Evolutionary conservation across 2,888 invertebrate species (phyloP), one percentile per base, ranked within the genome.

Genomic region (Drosophila fulvimacula): DNA sequence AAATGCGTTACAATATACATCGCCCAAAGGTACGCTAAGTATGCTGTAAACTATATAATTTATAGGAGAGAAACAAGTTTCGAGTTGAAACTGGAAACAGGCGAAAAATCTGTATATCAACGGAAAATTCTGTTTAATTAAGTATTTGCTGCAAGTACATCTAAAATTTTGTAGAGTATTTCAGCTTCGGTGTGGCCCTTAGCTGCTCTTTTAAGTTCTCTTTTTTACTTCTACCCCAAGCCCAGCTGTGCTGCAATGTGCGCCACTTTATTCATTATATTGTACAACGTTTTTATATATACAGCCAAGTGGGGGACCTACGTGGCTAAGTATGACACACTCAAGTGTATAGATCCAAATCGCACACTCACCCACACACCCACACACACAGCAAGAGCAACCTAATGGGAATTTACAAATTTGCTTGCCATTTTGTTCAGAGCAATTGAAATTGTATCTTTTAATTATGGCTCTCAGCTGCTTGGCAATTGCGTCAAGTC

Each of bases 321-420:
- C 76, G 76, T 76, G 76, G 75, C 76, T 63, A 76, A 76, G 76
- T 59, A 63, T 75, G 75, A 36, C 48, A 69, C 64, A 75, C 76
- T 79, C 48, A 36, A 69, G 61, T 69, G 59, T 64, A 76, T 61
- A 62, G 75, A 59, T 53, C 17, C 52, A 32, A 59, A 68, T 53
- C 59, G 62, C 39, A 13, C 51, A 56, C 56, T 19, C 39, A 17
- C 17, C 9, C 19, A 19, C 6, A 32, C 30, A 57, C 30, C 30
- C 21, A 46, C 38, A 49, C 13, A 61, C 56, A 17, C 34, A 60
- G 9, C n/a, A n/a, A 38, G 19, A 44, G 44, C 17, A 56, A 42
- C 27, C 58, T 57, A 66, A 82, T 71, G 73, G 81, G 64, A 83
- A 83, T 86, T 83, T 83, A 73, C 69, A 83, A 83, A 82, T 85